These are phyloP conservation scores for Octonoba sinensis DNA, from an alignment of 2,888 invertebrate species.

Conservation along the genomic window DNA sequence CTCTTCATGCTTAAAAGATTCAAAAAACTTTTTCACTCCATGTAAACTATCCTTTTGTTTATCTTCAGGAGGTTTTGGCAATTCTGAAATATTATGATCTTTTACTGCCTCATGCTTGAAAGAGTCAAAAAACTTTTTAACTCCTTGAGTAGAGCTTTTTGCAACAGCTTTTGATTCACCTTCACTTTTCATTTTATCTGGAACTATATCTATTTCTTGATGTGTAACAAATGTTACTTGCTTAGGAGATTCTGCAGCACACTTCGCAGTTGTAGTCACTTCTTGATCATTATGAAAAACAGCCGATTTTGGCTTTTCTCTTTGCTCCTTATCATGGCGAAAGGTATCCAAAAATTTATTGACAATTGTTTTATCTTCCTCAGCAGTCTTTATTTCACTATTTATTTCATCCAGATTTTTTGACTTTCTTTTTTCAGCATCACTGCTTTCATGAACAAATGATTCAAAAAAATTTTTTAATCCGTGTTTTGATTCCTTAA, in stretches of 20 bases:
- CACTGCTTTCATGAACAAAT: conserved; percentile 25
- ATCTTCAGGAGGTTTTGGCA: background rate
- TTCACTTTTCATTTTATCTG: background rate
- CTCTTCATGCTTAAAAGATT: background rate
- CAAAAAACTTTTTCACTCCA: background rate
- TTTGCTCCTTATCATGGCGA: too few species aligned
- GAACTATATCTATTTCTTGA: too few species aligned
- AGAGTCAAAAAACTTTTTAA: conserved; percentile 5
- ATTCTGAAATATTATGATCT: background rate
- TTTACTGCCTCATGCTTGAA: conserved; percentile 5
- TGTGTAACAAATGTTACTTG: too few species aligned
- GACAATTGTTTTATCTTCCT: too few species aligned
- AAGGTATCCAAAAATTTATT: too few species aligned
- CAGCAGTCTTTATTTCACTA: too few species aligned
- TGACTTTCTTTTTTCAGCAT: background rate
- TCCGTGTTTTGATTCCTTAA: conserved; percentile 11
- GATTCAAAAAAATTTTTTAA: conserved; percentile 37
- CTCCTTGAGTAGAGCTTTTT: background rate
- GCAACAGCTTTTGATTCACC: background rate
- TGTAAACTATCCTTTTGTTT: background rate
- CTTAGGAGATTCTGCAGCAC: too few species aligned
- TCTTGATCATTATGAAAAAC: too few species aligned
- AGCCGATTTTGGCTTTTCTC: too few species aligned
- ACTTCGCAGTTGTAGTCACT: too few species aligned
- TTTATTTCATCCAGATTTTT: too few species aligned